Base-by-base conservation (phyloP, 2,888 invertebrate genomes). In the Microplitis manilae region DNA sequence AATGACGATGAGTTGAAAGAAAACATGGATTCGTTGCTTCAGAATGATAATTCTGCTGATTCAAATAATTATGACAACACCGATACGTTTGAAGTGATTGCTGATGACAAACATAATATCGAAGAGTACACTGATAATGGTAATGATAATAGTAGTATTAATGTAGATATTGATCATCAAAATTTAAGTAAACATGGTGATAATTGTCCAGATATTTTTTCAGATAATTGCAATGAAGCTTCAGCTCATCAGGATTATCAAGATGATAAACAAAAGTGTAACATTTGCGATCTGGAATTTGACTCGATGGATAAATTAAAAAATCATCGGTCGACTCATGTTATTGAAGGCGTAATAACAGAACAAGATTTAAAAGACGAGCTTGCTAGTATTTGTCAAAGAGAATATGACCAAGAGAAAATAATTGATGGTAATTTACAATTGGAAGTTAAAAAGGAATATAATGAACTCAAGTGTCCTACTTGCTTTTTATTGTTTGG, bases 241-340 rank as follows among this genome's bases (percentile, higher is more conserved):
- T 76, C 78, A 13, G 68, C 79, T 13, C 82, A 81, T 7, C 87
- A 87, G n/a, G 50, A 67, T 67, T 41, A 79, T n/a, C 81, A 80
- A 9, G 86, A 87, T 15, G 50, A 68, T 67, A 15, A 41, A 4
- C 77, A 85, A 2, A 86, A 84, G 38, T 90, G 90, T 38, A 88
- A 81, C 40, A 83, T 87, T 5, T 88, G 89, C 75, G 83, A 86
- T 0, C 82, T 85, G 39, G 84, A 86, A 62, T 88, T 86, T 15
- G 85, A 87, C 2, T 82, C 82, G 6, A 9, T 86, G 64, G 86
- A 87, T n/a, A 84, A 86, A 20, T 70, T 88, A 2, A 83, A 82
- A 38, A 82, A 87, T 68, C 89, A 90, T 79, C 83, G 86, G 2
- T 77, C 85, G 1, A 85, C 85, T 15, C 89, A 90, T 40, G 87